Evolutionary conservation across 1,140 invertebrate genomes (phyloP).

Genomic region (Bombus ignitus): DNA sequence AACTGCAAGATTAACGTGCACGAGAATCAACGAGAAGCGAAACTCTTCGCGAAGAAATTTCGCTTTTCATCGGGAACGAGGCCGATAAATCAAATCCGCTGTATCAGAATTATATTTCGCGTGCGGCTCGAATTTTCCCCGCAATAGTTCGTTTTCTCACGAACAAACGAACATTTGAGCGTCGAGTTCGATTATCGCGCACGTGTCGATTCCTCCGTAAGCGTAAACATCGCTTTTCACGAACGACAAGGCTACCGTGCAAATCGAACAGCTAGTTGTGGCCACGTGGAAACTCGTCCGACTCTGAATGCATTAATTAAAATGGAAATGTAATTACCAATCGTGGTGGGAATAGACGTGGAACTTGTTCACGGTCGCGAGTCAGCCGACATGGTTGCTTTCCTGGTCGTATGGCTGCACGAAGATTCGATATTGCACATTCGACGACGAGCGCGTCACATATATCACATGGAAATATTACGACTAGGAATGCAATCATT

Average conservation of each 20-base stretch:
- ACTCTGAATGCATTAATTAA: conserved; percentile 32
- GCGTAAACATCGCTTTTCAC: neutral
- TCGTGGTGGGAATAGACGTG: conserved; percentile 17
- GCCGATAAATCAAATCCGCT: conserved; percentile 7
- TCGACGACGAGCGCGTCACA: neutral
- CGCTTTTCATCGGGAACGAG: neutral
- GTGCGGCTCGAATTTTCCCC: too few relatives aligned
- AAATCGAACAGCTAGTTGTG: conserved; percentile 20
- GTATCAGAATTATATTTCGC: neutral
- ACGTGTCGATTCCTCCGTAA: neutral
- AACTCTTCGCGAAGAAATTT: neutral
- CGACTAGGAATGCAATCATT: too few relatives aligned
- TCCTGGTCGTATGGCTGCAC: neutral
- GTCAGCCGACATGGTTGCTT: neutral
- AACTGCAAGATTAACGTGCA: too few relatives aligned
- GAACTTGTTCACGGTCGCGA: conserved; percentile 23
- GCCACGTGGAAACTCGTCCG: conserved; percentile 18
- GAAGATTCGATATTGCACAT: neutral
- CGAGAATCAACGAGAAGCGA: too few relatives aligned
- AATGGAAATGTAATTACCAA: conserved; percentile 40
- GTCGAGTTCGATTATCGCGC: neutral
- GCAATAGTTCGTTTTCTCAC: neutral
- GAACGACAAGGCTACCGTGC: neutral
- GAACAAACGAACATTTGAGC: neutral
- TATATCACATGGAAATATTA: too few relatives aligned